Evolutionary conservation across 2,888 invertebrate genomes (phyloP), one percentile per base, ranked within the genome.

Genomic region (Steromphala cineraria): DNA sequence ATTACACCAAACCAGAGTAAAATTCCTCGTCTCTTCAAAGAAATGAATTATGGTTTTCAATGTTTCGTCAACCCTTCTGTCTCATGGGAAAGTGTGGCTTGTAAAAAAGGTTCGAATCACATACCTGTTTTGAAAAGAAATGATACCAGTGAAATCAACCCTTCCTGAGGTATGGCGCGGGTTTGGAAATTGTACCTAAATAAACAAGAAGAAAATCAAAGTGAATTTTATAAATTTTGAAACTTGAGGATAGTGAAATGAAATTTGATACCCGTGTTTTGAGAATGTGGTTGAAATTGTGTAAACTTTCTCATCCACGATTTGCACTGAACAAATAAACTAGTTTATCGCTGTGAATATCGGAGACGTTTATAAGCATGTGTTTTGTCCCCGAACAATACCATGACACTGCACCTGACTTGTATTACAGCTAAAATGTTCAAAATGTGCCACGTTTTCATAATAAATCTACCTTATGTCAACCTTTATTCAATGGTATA

Each of bases 81-180:
- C 71, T 24, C 56, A 40, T 71, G 71, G 71, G 71, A 71, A 71
- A 71, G n/a, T 46, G 10, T 46, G 7, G 46, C 46, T 4, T 46
- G 46, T 10, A 10, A 31, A 71, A 40, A 40, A 67, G 24, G 40
- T 17, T n/a, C n/a, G 71, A 67, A 71, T 71, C 19, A 17, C 40
- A 71, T 71, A 36, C 71, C 36, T 71, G 71, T 71, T 71, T 71
- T 71, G 71, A 71, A 36, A 71, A 31, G 71, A 71, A 71, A 71
- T 71, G 19, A 36, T 71, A 40, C 19, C 28, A 36, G 31, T 2
- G 15, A 28, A 36, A 31, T 13, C 19, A 3, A 36, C 19, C 24
- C 19, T n/a, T 19, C 40, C 31, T 19, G 19, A 36, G 10, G 31
- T 71, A n/a, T 19, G 19, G 28, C 17, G 36, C 28, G n/a, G 4